Conservation (phyloP, 2,797 vertebrate genomes). For the Phataginus tetradactyla region DNA sequence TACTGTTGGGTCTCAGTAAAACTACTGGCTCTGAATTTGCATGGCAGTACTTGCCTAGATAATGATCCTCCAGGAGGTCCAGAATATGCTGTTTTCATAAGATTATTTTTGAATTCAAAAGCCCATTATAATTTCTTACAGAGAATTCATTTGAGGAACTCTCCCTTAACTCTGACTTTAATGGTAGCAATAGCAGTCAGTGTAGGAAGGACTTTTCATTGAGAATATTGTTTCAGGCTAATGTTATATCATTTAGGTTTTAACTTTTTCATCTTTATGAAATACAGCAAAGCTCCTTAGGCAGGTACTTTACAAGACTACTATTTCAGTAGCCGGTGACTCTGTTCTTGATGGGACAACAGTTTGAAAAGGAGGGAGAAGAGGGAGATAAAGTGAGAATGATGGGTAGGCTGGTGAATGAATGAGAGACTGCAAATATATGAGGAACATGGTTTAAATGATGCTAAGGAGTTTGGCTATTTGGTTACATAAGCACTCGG, state of each 20-base stretch:
- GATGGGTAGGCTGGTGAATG: neutral
- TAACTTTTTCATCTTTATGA: neutral
- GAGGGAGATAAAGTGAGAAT: neutral
- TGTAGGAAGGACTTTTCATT: neutral
- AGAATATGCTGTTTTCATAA: neutral
- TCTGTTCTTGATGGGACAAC: neutral
- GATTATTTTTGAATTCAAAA: constrained; percentile 40
- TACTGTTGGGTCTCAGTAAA: neutral
- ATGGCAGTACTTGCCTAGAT: neutral
- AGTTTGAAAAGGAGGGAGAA: neutral
- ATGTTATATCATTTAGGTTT: neutral
- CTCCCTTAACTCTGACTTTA: neutral
- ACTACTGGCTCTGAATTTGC: neutral
- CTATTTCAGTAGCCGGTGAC: neutral
- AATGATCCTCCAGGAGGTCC: neutral
- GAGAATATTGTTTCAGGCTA: constrained; percentile 28
- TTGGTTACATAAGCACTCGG: neutral
- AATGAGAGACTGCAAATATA: neutral
- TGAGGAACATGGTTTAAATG: neutral
- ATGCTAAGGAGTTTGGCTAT: neutral
- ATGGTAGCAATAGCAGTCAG: neutral
- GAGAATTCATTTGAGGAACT: neutral
- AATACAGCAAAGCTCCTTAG: neutral
- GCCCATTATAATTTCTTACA: constrained; percentile 11
- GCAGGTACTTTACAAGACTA: neutral